Conservation (phyloP, 2,113 vertebrate genomes). For the Okapia johnstoni region DNA sequence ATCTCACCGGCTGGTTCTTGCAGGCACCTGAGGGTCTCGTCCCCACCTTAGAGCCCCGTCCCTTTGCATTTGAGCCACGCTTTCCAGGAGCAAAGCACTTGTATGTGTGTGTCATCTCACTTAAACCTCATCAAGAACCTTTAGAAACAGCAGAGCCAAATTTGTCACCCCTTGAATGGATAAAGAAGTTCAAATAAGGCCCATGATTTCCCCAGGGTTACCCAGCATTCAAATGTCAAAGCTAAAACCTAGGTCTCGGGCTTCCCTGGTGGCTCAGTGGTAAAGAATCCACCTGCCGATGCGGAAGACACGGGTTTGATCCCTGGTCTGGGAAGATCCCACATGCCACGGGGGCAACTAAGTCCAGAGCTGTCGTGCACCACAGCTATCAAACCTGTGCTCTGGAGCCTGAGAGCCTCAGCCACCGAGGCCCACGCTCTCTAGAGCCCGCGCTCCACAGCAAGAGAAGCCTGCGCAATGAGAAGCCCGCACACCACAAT, state of each 20-base stretch:
- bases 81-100: not conserved
- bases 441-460: not conserved
- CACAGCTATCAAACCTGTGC: not conserved
- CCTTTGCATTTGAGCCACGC: not conserved
- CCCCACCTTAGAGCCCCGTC: fast-evolving
- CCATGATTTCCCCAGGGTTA: not conserved
- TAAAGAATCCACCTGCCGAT: not conserved
- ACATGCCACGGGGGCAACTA: fast-evolving
- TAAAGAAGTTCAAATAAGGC: not conserved
- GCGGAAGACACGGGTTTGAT: not conserved
- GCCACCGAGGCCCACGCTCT: not conserved
- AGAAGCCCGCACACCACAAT: fast-evolving
- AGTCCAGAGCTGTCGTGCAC: not conserved
- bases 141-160: fast-evolving
- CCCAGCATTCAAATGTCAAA: not conserved
- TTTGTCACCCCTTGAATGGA: fast-evolving
- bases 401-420: not conserved
- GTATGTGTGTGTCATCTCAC: fast-evolving
- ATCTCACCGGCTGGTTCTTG: fast-evolving
- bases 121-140: not conserved
- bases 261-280: not conserved
- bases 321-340: not conserved
- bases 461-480: not conserved
- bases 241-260: not conserved
- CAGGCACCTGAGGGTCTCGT: fast-evolving